Percentiles rank a stretch among this genome's conserved stretches.
These are phyloP conservation scores for Mythimna albipuncta DNA, from an alignment of 2,888 invertebrate genomes.

Conservation along the genomic window DNA sequence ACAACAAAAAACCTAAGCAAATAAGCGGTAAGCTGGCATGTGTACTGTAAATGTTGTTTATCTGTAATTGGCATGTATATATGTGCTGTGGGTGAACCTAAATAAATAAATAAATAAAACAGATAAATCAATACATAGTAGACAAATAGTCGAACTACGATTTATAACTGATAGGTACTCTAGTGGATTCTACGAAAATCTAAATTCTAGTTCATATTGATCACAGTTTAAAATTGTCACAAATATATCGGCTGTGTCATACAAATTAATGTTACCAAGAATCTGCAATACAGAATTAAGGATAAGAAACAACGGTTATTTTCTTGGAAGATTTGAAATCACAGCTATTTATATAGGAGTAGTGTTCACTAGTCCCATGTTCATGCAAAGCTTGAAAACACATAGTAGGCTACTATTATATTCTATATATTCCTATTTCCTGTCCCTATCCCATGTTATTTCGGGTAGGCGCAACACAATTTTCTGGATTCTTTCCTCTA, in stretches of 20 bases:
- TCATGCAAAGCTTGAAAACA: background rate
- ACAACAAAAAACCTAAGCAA: too few relatives aligned
- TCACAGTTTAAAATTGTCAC: background rate
- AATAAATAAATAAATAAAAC: too few relatives aligned
- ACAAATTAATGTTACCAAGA: conserved; percentile 25
- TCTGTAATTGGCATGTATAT: too few relatives aligned
- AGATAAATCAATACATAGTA: conserved; percentile 7
- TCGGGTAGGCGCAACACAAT: too few relatives aligned
- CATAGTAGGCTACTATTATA: too few relatives aligned
- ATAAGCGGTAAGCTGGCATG: too few relatives aligned
- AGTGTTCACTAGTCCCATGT: too few relatives aligned
- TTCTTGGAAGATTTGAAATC: conserved; percentile 12
- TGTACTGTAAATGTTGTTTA: too few relatives aligned
- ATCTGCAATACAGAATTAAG: conserved; percentile 6
- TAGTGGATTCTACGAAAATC: background rate
- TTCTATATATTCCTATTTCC: too few relatives aligned
- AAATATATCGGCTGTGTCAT: conserved; percentile 16
- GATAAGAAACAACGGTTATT: conserved; percentile 11
- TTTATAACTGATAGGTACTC: background rate
- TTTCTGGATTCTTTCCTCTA: too few relatives aligned
- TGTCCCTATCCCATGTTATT: too few relatives aligned
- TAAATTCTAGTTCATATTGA: background rate
- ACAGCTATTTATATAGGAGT: conserved; percentile 20
- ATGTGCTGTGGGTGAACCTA: too few relatives aligned
- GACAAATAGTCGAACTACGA: background rate